These are phyloP conservation scores for Cataglyphis altisquamis DNA, from an alignment of 2,888 invertebrate genomes.

Conservation along the genomic window DNA sequence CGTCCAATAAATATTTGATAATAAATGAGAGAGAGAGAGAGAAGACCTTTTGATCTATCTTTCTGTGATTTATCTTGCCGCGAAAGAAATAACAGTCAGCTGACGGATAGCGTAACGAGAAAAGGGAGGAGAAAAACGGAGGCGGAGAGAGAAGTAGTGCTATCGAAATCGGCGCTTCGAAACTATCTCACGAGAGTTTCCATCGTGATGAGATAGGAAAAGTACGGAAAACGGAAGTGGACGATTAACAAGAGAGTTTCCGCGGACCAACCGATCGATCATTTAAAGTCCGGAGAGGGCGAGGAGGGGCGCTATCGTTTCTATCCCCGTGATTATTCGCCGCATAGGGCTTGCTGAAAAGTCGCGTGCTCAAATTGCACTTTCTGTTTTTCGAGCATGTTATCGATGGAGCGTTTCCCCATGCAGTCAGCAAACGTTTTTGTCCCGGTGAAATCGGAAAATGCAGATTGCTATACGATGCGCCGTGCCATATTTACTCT, in stretches of 20 bases:
- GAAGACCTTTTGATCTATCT: conserved; percentile 21
- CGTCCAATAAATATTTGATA: conserved; percentile 4
- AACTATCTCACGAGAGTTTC: conserved; percentile 72
- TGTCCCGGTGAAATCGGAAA: conserved; percentile 51
- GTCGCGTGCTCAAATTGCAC: conserved; percentile 55
- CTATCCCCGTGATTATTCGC: conserved; percentile 65
- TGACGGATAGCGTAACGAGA: conserved; percentile 4
- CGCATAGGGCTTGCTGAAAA: conserved; percentile 60
- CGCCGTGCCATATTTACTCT: conserved; percentile 16
- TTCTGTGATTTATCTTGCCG: not conserved
- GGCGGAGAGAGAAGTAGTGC: conserved; percentile 24
- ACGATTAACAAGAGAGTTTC: conserved; percentile 81
- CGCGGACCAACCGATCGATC: conserved; percentile 76
- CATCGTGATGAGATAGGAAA: conserved; percentile 54
- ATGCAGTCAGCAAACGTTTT: conserved; percentile 59
- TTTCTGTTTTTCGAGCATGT: conserved; percentile 43
- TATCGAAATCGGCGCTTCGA: conserved; percentile 69
- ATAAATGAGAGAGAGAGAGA: not conserved
- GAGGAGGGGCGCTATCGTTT: conserved; percentile 26
- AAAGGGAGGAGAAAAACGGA: conserved; percentile 12
- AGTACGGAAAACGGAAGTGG: conserved; percentile 73
- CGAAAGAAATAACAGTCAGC: conserved; percentile 18
- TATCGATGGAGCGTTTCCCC: conserved; percentile 44
- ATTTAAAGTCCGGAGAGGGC: conserved; percentile 21
- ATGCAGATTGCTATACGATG: conserved; percentile 37